Conservation (phyloP, 2,888 invertebrate genomes). For the Chymomyza caudatula region DNA sequence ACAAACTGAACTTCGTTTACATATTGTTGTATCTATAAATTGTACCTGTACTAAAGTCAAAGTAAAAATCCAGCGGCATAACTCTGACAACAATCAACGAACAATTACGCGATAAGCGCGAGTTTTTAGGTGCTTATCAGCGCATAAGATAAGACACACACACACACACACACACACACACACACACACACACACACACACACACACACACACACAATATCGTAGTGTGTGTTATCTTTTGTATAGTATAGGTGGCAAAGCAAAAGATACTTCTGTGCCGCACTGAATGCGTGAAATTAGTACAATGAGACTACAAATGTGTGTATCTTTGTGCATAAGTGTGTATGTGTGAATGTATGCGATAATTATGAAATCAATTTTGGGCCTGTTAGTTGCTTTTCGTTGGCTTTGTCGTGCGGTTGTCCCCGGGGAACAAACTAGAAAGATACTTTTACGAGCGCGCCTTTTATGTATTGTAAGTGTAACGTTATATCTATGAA, state of each 20-base stretch:
- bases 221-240: not conserved
- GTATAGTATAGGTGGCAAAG: not conserved
- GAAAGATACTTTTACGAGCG: not conserved
- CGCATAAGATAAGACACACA: conserved; percentile 43
- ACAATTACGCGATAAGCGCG: conserved; percentile 63
- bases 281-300: not conserved
- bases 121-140: conserved; percentile 44
- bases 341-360: not conserved
- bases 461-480: not conserved
- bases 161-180: not conserved
- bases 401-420: conserved; percentile 53
- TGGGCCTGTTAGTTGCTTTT: conserved; percentile 51
- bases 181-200: not conserved
- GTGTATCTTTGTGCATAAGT: not conserved
- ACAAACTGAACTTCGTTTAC: conserved; percentile 28
- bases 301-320: not conserved
- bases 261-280: not conserved
- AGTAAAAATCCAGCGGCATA: not conserved
- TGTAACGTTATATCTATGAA: conserved; percentile 8
- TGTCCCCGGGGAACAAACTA: conserved; percentile 5
- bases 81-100: conserved; percentile 58
- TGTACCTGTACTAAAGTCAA: not conserved
- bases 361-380: conserved; percentile 62
- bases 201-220: not conserved
- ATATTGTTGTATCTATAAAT: conserved; percentile 26